These are phyloP conservation scores for Drosophila repletoides DNA, from an alignment of 1,140 invertebrate genomes.

Conservation along the genomic window DNA sequence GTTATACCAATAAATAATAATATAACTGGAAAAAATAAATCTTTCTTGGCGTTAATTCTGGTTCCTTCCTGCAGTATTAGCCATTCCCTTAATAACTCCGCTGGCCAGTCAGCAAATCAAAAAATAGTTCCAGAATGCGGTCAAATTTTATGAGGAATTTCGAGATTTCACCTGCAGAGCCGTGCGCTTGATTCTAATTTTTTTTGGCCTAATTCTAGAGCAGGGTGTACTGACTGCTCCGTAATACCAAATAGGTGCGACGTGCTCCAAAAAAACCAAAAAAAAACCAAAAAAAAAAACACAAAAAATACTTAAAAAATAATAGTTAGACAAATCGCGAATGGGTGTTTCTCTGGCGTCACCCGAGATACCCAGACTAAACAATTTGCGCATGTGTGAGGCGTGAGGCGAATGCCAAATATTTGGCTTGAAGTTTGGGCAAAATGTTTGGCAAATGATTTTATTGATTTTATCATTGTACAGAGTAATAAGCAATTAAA, in stretches of 20 bases:
- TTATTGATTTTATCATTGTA: too few species aligned
- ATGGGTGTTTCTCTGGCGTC: constrained; percentile 20
- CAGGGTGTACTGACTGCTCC: constrained; percentile 32
- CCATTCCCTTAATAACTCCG: too few species aligned
- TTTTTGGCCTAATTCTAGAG: constrained; percentile 54
- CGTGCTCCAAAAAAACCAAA: constrained; percentile 31
- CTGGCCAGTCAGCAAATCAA: neutral
- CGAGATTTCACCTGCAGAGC: constrained; percentile 61
- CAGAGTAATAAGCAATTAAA: constrained; percentile 71
- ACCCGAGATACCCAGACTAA: constrained; percentile 2
- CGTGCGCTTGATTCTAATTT: constrained; percentile 68
- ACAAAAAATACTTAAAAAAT: too few species aligned
- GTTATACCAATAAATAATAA: too few species aligned
- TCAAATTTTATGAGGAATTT: constrained; percentile 63
- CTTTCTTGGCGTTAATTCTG: too few species aligned
- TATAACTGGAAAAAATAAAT: too few species aligned
- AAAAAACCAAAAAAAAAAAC: too few species aligned
- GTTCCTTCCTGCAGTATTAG: too few species aligned
- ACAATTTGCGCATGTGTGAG: constrained; percentile 32
- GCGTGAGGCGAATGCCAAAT: constrained; percentile 21
- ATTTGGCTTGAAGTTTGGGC: constrained; percentile 20
- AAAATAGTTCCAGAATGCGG: constrained; percentile 58
- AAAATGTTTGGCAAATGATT: constrained; percentile 44
- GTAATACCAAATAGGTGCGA: constrained; percentile 62
- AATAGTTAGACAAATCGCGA: too few species aligned